Evolutionary conservation across 2,888 invertebrate species (phyloP), one percentile per base, ranked within the genome.

Genomic region (Drosophila aldrichi): DNA sequence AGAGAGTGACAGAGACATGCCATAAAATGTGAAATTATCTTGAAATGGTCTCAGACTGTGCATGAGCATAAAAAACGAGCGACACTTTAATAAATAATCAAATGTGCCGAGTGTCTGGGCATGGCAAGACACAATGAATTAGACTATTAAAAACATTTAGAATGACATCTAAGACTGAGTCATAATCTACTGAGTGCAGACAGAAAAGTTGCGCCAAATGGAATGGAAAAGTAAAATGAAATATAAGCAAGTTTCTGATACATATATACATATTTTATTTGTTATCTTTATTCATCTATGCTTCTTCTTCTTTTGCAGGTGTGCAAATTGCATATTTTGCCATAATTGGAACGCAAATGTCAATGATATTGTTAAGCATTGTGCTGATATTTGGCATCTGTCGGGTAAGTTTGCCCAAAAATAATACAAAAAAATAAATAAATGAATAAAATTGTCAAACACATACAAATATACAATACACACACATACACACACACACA

Each of bases 281-380:
- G 10, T 32, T 22, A 40, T 41, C 48, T 62, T 34, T 40, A n/a
- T 8, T n/a, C 40, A 18, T 18, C 32, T 29, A 6, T n/a, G 20
- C 20, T 32, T 10, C 20, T 52, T 32, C 20, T 93, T 93, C 93
- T 57, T 43, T 95, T 95, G 54, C 95, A 96, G 96, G 96, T 93
- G 96, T 96, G 89, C 96, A 96, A 94, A 96, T 96, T 93, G 96
- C 96, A 79, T 96, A 96, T 93, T 94, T 96, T 86, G 96, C 96
- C 86, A 96, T 96, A 86, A 96, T 96, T 92, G 96, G 96, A 91
- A 96, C 96, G 54, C 96, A 96, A 93, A 94, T 96, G 93, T 96
- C 96, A 89, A 96, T 96, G 95, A 95, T 96, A 77, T 93, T 95
- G 67, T 94, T 96, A 64, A 96, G 96, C 91, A 94, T 96, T 93